Conservation (phyloP, 1,140 invertebrate genomes). For the Drosophila pectinifera region DNA sequence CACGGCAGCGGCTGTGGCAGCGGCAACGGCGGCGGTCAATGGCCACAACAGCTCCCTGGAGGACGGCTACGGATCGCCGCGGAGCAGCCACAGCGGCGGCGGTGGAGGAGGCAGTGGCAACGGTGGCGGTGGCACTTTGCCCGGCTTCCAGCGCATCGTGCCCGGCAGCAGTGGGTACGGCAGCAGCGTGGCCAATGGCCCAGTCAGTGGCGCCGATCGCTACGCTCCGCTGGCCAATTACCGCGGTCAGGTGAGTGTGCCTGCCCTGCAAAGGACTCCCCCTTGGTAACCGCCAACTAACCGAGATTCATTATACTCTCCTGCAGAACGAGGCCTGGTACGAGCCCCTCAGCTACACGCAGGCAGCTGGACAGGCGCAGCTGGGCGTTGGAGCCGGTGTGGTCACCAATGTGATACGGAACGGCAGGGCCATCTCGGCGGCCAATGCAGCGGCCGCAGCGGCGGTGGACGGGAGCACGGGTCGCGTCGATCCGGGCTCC, state of each 20-base stretch:
- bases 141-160: constrained; percentile 74
- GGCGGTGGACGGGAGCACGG: constrained; percentile 40
- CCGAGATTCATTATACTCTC: not conserved
- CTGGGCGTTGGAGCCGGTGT: constrained; percentile 53
- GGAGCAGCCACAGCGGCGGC: constrained; percentile 67
- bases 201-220: constrained; percentile 59
- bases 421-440: constrained; percentile 61
- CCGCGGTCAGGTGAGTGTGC: constrained; percentile 71
- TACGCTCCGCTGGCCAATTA: constrained; percentile 81
- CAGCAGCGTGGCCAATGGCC: constrained; percentile 66
- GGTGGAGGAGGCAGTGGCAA: constrained; percentile 48
- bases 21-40: constrained; percentile 32
- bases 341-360: constrained; percentile 72
- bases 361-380: constrained; percentile 50
- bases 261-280: not conserved
- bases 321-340: constrained; percentile 77
- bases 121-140: constrained; percentile 58
- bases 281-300: not conserved
- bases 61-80: constrained; percentile 77
- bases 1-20: constrained; percentile 24
- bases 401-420: constrained; percentile 78
- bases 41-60: constrained; percentile 62
- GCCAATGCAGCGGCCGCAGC: constrained; percentile 61
- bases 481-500: constrained; percentile 51
- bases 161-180: constrained; percentile 43